Conservation (phyloP, 2,797 vertebrate species). For the Phoebastria nigripes region DNA sequence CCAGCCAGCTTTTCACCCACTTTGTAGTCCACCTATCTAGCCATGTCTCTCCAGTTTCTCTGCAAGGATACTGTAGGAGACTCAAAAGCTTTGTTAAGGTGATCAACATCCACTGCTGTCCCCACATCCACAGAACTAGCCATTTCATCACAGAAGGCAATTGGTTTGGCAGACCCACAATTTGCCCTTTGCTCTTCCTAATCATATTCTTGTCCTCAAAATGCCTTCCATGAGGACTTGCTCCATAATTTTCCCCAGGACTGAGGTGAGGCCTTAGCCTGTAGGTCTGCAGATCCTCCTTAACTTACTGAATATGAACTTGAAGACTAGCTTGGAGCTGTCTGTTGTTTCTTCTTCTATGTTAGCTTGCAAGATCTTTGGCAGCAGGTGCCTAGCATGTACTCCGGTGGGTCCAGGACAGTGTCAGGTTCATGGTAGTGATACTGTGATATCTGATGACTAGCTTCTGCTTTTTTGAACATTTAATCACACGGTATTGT, state of each 20-base stretch:
- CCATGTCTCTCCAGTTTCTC: background rate
- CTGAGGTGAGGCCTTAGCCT: background rate
- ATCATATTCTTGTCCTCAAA: background rate
- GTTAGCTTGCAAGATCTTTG: background rate
- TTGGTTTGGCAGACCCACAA: background rate
- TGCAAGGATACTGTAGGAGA: background rate
- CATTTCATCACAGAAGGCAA: background rate
- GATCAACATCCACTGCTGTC: background rate
- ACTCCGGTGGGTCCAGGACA: background rate
- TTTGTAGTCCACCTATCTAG: background rate
- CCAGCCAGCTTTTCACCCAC: background rate
- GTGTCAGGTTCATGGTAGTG: background rate
- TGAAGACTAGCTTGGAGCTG: background rate
- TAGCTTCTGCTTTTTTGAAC: background rate
- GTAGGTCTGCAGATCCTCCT: background rate
- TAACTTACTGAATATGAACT: background rate
- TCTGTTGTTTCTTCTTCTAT: background rate
- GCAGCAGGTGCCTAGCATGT: background rate
- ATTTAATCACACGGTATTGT: background rate
- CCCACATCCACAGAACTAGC: background rate
- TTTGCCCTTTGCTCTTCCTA: background rate
- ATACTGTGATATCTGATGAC: background rate
- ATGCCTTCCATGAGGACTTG: background rate
- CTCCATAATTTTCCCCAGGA: background rate
- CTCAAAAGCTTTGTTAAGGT: background rate